Percentiles rank a stretch among this genome's conserved stretches.
Conservation (phyloP, 2,797 vertebrate species). For the Spondyliosoma cantharus region DNA sequence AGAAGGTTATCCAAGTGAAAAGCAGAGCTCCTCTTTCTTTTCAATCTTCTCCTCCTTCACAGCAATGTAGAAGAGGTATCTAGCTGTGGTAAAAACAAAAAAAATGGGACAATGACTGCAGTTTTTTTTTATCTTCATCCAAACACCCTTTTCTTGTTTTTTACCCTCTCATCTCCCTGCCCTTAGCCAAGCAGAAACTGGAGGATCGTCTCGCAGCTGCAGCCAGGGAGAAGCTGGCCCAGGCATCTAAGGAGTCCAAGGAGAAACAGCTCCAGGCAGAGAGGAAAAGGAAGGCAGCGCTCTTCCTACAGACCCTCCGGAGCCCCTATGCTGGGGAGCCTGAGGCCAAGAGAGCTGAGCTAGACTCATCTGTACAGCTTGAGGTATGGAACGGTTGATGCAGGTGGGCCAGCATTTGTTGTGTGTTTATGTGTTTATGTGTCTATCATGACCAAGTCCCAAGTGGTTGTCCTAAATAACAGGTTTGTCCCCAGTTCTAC, state of each 20-base stretch:
- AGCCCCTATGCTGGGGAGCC: constrained; percentile 85
- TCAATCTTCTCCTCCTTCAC: background rate
- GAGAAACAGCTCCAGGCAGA: constrained; percentile 99
- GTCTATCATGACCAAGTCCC: background rate
- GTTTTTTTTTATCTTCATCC: constrained; percentile 13
- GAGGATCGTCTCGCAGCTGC: constrained; percentile 96
- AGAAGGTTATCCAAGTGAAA: background rate
- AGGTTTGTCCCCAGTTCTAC: background rate
- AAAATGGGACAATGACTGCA: constrained; percentile 1
- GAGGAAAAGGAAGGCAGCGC: constrained; percentile 94
- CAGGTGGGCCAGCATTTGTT: constrained; percentile 9
- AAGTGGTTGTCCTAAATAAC: background rate
- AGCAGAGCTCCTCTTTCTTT: background rate
- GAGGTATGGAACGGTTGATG: constrained; percentile 81
- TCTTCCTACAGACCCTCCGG: constrained; percentile 94
- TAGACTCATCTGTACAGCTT: constrained; percentile 79
- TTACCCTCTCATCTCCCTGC: constrained; percentile 37
- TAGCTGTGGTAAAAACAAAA: background rate
- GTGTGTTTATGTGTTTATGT: background rate
- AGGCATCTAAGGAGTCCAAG: constrained; percentile 98
- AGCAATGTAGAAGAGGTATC: background rate
- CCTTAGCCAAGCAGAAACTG: constrained; percentile 94
- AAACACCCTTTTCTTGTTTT: constrained; percentile 33
- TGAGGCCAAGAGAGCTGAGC: constrained; percentile 86
- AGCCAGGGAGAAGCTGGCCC: constrained; percentile 96